Percentiles rank a stretch among this genome's conserved stretches.
Conservation (phyloP, 2,888 invertebrate genomes). For the Seira sanloemensis region DNA sequence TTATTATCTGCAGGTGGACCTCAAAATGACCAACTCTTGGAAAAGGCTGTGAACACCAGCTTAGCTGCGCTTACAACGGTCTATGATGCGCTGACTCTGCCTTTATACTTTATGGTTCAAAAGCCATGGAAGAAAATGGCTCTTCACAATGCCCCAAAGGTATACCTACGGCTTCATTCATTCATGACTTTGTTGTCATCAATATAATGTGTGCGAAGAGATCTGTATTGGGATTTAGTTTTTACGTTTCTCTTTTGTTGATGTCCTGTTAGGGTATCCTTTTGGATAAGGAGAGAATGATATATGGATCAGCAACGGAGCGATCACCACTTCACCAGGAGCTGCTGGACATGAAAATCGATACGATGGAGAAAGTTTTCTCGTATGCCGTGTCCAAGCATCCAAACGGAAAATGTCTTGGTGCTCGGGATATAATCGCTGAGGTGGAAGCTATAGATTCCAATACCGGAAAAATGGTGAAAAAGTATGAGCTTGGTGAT, state of each 20-base stretch:
- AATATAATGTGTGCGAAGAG: no score
- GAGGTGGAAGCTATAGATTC: conserved; percentile 96
- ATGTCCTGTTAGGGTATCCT: conserved; percentile 58
- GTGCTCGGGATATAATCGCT: conserved; percentile 91
- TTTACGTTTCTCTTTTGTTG: conserved; percentile 13
- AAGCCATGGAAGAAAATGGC: conserved; percentile 90
- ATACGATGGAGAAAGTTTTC: conserved; percentile 90
- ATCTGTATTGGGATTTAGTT: no score
- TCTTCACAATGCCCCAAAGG: conserved; percentile 86
- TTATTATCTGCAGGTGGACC: conserved; percentile 39
- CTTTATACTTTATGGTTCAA: conserved; percentile 91
- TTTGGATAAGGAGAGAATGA: conserved; percentile 62
- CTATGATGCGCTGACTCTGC: conserved; percentile 93
- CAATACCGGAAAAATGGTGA: conserved; percentile 68
- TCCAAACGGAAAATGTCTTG: conserved; percentile 86
- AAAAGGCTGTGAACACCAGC: conserved; percentile 61
- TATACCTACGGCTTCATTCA: conserved; percentile 77
- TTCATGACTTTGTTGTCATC: no score
- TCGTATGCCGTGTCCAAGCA: conserved; percentile 86
- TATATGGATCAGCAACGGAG: conserved; percentile 60
- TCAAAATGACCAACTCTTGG: conserved; percentile 54
- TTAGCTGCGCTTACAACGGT: conserved; percentile 85
- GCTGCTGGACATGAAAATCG: conserved; percentile 81
- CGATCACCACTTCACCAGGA: conserved; percentile 64
- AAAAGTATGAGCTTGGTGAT: conserved; percentile 91